Evolutionary conservation across 2,888 invertebrate species (phyloP).

Genomic region (Seira musarum): DNA sequence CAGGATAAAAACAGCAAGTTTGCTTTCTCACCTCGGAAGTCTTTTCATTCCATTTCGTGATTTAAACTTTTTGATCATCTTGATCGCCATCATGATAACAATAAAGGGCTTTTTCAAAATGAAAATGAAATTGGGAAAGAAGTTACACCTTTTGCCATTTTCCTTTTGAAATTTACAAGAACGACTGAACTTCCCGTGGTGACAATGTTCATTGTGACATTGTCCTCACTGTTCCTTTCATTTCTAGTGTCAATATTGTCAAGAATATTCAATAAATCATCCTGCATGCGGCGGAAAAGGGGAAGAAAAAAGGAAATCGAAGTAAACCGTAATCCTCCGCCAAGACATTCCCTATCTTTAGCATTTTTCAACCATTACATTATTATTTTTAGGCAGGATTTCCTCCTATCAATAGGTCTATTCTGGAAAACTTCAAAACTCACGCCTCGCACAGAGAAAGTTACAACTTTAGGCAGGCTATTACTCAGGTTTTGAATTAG

Average conservation of each 20-base stretch:
- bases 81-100: neutral
- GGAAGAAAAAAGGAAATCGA: constrained; percentile 1
- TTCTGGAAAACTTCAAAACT: no score
- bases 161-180: constrained; percentile 2
- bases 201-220: constrained; percentile 15
- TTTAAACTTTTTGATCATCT: neutral
- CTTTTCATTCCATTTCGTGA: neutral
- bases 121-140: neutral
- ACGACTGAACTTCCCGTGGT: constrained; percentile 6
- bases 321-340: neutral
- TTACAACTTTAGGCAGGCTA: constrained; percentile 1
- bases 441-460: neutral
- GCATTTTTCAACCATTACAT: constrained; percentile 11
- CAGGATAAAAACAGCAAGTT: neutral
- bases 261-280: constrained; percentile 56
- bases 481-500: no score
- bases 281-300: neutral
- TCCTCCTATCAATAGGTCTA: constrained; percentile 28
- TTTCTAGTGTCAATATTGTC: constrained; percentile 54
- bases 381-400: neutral
- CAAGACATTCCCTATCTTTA: neutral
- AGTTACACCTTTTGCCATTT: neutral
- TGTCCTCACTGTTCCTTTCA: constrained; percentile 40
- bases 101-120: neutral
- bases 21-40: neutral